Percentiles rank a stretch among this genome's conserved stretches.
Conservation (phyloP, 2,797 vertebrate species). For the Vireo griseus region DNA sequence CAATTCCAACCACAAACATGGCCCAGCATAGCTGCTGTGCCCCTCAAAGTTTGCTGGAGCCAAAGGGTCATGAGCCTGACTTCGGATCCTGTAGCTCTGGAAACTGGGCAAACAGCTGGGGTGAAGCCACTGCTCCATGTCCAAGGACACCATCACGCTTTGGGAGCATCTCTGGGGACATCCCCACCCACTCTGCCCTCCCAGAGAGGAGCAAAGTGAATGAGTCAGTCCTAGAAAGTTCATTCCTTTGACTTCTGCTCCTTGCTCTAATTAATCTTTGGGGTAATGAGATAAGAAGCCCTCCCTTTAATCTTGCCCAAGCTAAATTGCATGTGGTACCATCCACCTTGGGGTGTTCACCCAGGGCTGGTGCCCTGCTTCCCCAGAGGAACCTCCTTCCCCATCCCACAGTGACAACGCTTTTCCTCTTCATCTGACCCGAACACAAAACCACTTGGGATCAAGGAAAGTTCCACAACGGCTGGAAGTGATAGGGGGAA, state of each 20-base stretch:
- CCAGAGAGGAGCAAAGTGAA: conserved; percentile 3
- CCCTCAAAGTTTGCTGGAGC: neutral
- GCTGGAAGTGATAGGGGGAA: neutral
- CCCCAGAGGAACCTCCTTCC: neutral
- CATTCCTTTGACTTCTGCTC: conserved; percentile 7
- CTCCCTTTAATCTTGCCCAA: neutral
- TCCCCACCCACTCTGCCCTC: conserved; percentile 15
- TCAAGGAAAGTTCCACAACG: fast-evolving
- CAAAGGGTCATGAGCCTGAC: neutral
- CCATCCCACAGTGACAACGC: neutral
- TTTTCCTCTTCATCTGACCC: neutral
- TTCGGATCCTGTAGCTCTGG: fast-evolving
- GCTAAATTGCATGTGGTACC: neutral
- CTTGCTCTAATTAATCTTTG: neutral
- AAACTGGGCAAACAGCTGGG: neutral
- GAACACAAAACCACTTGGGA: neutral
- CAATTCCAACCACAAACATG: neutral
- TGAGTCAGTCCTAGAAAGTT: conserved; percentile 46
- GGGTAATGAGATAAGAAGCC: neutral
- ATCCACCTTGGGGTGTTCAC: neutral
- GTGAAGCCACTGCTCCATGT: neutral
- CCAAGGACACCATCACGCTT: neutral
- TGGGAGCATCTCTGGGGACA: conserved; percentile 28
- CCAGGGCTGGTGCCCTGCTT: neutral
- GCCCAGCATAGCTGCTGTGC: fast-evolving